phyloP scores from a whole-genome alignment of 1,140 invertebrate species.

The Lerema accius region DNA sequence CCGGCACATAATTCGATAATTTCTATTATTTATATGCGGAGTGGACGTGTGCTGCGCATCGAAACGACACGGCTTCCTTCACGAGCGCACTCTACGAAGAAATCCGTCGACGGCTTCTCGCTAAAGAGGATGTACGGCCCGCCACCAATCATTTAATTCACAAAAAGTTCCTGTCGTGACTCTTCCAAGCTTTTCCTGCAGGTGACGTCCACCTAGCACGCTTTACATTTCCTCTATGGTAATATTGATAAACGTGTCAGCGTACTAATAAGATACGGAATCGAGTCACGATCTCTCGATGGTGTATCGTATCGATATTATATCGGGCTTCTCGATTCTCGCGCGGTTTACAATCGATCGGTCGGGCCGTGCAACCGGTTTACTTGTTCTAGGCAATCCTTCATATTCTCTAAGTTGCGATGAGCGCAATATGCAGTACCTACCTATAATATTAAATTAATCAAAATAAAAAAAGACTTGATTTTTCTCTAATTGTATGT shows the following conservation, averaged over 20 bases:
- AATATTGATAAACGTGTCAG: constrained; percentile 66
- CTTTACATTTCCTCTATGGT: constrained; percentile 64
- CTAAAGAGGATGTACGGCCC: constrained; percentile 70
- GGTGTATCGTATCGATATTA: constrained; percentile 21
- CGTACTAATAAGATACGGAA: constrained; percentile 59
- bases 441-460: too few relatives aligned
- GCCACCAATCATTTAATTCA: constrained; percentile 67
- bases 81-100: constrained; percentile 60
- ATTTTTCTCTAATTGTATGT: too few relatives aligned
- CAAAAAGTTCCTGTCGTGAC: constrained; percentile 69
- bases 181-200: constrained; percentile 61
- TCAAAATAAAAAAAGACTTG: too few relatives aligned
- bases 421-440: too few relatives aligned
- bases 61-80: constrained; percentile 71
- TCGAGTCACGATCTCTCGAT: constrained; percentile 41
- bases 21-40: constrained; percentile 81
- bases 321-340: constrained; percentile 1
- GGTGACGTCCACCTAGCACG: constrained; percentile 49
- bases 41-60: constrained; percentile 59
- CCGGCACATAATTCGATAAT: constrained; percentile 78
- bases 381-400: not conserved
- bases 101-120: constrained; percentile 62
- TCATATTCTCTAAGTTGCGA: too few relatives aligned
- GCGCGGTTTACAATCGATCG: too few relatives aligned
- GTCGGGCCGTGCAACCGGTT: not conserved